A percentile compares a stretch with the other conserved stretches of the same genome.
Evolutionary conservation across 2,797 vertebrate genomes (phyloP).

Genomic region (Scolopax bukidnonensis): DNA sequence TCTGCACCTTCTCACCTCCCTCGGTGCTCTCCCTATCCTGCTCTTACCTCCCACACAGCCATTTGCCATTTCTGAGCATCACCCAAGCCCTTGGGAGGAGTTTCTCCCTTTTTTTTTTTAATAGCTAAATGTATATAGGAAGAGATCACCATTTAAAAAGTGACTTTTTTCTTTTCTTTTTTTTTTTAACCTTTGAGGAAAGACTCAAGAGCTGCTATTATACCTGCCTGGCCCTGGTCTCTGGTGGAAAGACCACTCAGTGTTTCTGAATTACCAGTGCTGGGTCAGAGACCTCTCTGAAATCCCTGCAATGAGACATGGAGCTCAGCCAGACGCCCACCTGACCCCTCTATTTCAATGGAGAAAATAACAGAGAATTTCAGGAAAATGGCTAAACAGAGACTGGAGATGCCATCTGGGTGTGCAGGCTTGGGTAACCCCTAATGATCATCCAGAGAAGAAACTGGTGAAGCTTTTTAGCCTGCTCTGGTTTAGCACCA

Average conservation of each 20-base stretch:
- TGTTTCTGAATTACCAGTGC: background rate
- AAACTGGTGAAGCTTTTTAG: background rate
- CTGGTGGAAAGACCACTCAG: background rate
- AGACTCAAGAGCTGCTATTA: background rate
- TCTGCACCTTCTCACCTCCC: background rate
- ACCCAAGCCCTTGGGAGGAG: background rate
- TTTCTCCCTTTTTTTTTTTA: background rate
- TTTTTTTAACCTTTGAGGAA: background rate
- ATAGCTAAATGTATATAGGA: background rate
- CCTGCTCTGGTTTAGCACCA: background rate
- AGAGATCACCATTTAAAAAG: background rate
- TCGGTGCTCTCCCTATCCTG: background rate
- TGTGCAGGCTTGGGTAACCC: background rate
- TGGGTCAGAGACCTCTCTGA: background rate
- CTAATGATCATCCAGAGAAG: background rate
- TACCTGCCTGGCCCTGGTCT: background rate
- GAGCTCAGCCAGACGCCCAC: background rate
- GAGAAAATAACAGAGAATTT: background rate
- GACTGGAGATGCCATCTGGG: rapidly evolving
- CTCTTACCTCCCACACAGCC: background rate
- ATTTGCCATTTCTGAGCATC: background rate
- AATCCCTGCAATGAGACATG: rapidly evolving
- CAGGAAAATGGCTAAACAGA: background rate
- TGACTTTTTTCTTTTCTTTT: background rate
- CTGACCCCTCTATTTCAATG: background rate